Conservation (phyloP, 2,113 vertebrate genomes). For the Osmerus mordax region DNA sequence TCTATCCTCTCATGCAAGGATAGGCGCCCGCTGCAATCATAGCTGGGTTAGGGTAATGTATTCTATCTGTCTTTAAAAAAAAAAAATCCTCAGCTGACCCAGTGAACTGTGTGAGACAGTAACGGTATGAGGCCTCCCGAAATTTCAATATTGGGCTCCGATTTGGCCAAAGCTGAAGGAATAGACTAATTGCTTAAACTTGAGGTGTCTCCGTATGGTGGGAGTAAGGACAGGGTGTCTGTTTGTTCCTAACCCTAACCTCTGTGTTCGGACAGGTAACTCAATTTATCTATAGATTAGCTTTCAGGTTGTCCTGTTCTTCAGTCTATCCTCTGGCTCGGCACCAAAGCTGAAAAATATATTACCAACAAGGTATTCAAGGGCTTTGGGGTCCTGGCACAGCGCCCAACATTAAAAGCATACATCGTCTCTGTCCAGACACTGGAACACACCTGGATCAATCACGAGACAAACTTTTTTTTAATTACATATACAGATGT, state of each 20-base stretch:
- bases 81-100: background rate
- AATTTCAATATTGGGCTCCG: background rate
- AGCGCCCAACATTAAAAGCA: background rate
- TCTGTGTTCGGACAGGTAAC: slow-evolving; percentile 4
- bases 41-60: slow-evolving; percentile 1
- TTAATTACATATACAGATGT: background rate
- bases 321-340: slow-evolving; percentile 13
- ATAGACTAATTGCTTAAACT: background rate
- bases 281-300: slow-evolving; percentile 8
- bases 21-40: background rate
- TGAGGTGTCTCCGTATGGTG: background rate
- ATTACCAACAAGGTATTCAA: background rate
- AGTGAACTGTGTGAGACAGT: background rate
- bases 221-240: background rate
- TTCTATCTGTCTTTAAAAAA: background rate
- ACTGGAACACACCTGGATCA: background rate
- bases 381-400: slow-evolving; percentile 7
- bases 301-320: background rate
- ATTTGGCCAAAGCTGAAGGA: background rate
- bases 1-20: background rate
- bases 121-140: background rate
- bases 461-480: background rate
- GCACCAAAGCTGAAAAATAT: background rate
- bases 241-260: background rate
- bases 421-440: slow-evolving; percentile 1